Conservation (phyloP, 2,888 invertebrate species). For the Nycteola revayana region DNA sequence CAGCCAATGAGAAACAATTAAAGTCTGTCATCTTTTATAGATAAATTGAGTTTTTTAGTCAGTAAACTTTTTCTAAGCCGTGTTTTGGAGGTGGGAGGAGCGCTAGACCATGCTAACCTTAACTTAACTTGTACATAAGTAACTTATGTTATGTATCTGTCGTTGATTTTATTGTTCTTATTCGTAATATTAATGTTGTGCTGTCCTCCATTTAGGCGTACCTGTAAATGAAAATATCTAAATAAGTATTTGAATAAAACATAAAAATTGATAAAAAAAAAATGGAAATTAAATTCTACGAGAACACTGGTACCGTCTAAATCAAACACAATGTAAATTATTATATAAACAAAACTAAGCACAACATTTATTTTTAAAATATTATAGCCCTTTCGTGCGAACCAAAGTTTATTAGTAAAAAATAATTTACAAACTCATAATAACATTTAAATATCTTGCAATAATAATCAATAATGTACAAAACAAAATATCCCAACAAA, state of each 20-base stretch:
- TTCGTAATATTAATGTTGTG: conserved; percentile 41
- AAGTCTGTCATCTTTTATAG: no score
- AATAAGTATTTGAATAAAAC: conserved; percentile 14
- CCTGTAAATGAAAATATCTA: conserved; percentile 51
- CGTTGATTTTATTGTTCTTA: conserved; percentile 56
- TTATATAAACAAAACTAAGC: conserved; percentile 28
- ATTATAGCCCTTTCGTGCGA: conserved; percentile 11
- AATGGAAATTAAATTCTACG: conserved; percentile 11
- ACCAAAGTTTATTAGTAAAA: conserved; percentile 23
- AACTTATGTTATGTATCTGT: conserved; percentile 52
- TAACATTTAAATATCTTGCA: conserved; percentile 2
- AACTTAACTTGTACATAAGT: conserved; percentile 61
- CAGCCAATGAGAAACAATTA: no score
- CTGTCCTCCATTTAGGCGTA: conserved; percentile 66
- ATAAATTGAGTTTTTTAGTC: no score
- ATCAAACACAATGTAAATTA: conserved; percentile 25
- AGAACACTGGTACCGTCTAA: conserved; percentile 60
- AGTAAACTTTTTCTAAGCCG: conserved; percentile 17
- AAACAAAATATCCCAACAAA: conserved; percentile 1
- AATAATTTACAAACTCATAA: conserved; percentile 11
- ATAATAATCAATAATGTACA: conserved; percentile 5
- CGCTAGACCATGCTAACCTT: conserved; percentile 48
- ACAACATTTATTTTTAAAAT: conserved; percentile 13
- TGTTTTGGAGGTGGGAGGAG: conserved; percentile 56
- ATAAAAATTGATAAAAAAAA: conserved; percentile 1